Base-by-base conservation (phyloP, 2,888 invertebrate species). In the Drosophila phalerata region DNA sequence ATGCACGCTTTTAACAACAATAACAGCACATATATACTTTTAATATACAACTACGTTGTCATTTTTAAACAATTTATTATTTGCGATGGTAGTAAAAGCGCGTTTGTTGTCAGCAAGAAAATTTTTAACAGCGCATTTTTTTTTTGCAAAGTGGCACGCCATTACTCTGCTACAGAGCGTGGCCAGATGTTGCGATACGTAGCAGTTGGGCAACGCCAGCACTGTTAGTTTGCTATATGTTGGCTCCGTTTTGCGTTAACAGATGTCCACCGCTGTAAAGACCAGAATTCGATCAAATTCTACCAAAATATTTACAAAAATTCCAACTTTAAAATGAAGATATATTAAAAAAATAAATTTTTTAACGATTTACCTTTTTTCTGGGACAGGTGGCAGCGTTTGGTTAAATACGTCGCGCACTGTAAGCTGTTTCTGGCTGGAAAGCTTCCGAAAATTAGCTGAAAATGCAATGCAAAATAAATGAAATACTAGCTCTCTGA, bases 131-230 rank as follows among this genome's bases (percentile, higher is more conserved):
- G 69, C 69, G 76, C 69, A 76, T 69, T 76, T 73, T 81, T 81
- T 82, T 82, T 84, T 81, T 78, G 85, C 68, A 68, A 81, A 87
- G 76, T 87, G 76, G 85, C 87, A 87, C 85, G 82, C 87, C 82
- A 87, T 85, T 87, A 67, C 71, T 80, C 63, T 73, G 55, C 62
- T n/a, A 32, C 40, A 55, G 42, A 69, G 58, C 53, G 69, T 77
- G 42, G 61, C 78, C 75, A 76, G 73, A 76, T 19, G 13, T 22
- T 40, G 5, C 6, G 34, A 61, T 40, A 4, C 5, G 3, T 42
- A 8, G 8, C 28, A 51, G n/a, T 42, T 45, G 9, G 63, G 61
- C 55, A 68, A 45, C 69, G 28, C 51, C 17, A 17, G 5, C 6
- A 17, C 9, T 30, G 19, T 38, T 49, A 48, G 15, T 48, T 55